These are phyloP conservation scores for Phycodurus eques DNA, from an alignment of 2,113 vertebrate species.

Conservation along the genomic window DNA sequence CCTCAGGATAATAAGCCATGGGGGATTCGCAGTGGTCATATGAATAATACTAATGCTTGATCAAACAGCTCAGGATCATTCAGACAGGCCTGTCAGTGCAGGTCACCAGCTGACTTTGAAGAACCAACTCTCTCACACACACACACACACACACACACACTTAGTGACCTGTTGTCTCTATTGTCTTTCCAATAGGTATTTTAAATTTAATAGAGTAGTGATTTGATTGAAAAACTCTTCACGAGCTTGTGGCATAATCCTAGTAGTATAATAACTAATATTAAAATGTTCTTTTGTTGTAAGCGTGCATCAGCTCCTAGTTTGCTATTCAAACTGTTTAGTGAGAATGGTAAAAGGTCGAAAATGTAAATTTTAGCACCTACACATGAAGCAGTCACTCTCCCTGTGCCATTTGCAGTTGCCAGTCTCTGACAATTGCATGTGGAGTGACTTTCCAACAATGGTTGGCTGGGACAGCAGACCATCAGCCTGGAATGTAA, in stretches of 20 bases:
- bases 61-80: neutral
- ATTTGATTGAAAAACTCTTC: too few species aligned
- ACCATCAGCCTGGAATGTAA: neutral
- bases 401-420: constrained; percentile 11
- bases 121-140: neutral
- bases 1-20: too few species aligned
- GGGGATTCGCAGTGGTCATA: neutral
- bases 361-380: neutral
- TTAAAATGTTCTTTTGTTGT: neutral
- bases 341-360: neutral
- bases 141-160: constrained; percentile 14
- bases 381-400: constrained; percentile 17
- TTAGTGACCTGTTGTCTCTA: neutral
- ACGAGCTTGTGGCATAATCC: too few species aligned
- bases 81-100: neutral
- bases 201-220: too few species aligned
- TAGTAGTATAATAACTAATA: neutral
- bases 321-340: neutral
- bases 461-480: neutral
- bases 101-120: neutral
- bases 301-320: neutral
- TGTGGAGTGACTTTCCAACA: neutral
- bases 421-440: neutral
- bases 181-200: too few species aligned
- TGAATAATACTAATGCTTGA: neutral